Conservation (phyloP, 2,888 invertebrate genomes). For the Bombyx huttoni region DNA sequence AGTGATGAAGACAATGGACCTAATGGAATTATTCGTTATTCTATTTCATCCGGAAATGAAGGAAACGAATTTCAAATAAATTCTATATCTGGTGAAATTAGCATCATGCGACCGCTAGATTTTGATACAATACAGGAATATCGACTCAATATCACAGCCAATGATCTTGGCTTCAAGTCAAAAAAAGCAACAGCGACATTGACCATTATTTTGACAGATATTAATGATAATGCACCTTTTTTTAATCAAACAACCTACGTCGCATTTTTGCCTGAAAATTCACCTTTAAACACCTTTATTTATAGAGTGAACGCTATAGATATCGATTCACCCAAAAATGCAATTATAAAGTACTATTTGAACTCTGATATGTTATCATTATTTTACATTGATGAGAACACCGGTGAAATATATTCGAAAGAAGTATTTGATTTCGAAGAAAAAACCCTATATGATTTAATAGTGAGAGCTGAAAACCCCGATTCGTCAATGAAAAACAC, state of each 20-base stretch:
- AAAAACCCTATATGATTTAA: conserved; percentile 79
- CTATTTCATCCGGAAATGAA: conserved; percentile 87
- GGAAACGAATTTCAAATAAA: conserved; percentile 86
- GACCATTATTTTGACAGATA: conserved; percentile 89
- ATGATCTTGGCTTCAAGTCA: conserved; percentile 87
- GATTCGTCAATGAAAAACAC: conserved; percentile 85
- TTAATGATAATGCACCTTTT: conserved; percentile 92
- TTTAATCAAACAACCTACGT: conserved; percentile 85
- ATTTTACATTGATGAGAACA: conserved; percentile 83
- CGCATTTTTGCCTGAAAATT: conserved; percentile 87
- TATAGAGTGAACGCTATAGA: conserved; percentile 84
- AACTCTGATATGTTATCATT: conserved; percentile 81
- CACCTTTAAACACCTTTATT: conserved; percentile 80
- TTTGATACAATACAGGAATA: conserved; percentile 90
- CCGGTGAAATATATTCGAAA: conserved; percentile 83
- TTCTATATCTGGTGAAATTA: conserved; percentile 82
- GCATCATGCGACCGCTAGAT: conserved; percentile 85
- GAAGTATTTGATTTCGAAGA: conserved; percentile 91
- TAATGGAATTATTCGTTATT: conserved; percentile 89
- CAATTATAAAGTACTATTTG: conserved; percentile 87
- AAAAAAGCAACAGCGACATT: conserved; percentile 84
- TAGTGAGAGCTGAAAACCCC: conserved; percentile 89
- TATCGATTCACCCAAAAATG: conserved; percentile 89
- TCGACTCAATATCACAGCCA: conserved; percentile 87
- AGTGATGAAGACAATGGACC: conserved; percentile 89